Conservation (phyloP, 2,113 vertebrate genomes). For the Sprattus sprattus region DNA sequence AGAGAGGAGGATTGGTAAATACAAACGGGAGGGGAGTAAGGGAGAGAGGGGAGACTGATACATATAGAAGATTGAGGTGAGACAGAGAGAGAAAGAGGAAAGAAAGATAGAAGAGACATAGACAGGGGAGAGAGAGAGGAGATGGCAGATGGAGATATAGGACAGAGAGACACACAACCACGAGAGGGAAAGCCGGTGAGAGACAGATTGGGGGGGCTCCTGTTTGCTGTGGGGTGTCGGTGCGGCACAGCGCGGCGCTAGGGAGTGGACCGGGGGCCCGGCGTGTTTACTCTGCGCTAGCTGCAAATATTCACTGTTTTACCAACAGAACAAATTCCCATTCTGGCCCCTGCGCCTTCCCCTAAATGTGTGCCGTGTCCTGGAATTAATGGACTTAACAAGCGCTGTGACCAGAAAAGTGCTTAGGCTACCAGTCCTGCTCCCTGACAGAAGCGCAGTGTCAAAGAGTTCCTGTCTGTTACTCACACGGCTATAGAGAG, state of each 20-base stretch:
- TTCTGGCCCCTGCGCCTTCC: constrained; percentile 63
- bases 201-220: constrained; percentile 42
- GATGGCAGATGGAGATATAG: neutral
- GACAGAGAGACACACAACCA: constrained; percentile 19
- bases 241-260: neutral
- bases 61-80: neutral
- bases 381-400: constrained; percentile 77
- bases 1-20: neutral
- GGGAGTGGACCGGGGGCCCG: neutral
- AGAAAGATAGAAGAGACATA: neutral
- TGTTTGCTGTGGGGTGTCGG: neutral
- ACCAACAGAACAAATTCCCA: constrained; percentile 78
- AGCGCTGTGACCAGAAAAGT: constrained; percentile 73
- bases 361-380: constrained; percentile 73
- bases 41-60: too few relatives aligned
- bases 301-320: constrained; percentile 76
- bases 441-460: constrained; percentile 71
- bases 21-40: too few relatives aligned
- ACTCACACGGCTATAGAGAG: constrained; percentile 67
- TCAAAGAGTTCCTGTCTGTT: constrained; percentile 75
- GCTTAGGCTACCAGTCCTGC: constrained; percentile 68
- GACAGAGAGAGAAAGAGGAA: neutral
- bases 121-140: neutral
- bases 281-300: constrained; percentile 66
- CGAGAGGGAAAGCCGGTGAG: constrained; percentile 38